Conservation (phyloP, 2,888 invertebrate species). For the Cryptocephalus primarius region DNA sequence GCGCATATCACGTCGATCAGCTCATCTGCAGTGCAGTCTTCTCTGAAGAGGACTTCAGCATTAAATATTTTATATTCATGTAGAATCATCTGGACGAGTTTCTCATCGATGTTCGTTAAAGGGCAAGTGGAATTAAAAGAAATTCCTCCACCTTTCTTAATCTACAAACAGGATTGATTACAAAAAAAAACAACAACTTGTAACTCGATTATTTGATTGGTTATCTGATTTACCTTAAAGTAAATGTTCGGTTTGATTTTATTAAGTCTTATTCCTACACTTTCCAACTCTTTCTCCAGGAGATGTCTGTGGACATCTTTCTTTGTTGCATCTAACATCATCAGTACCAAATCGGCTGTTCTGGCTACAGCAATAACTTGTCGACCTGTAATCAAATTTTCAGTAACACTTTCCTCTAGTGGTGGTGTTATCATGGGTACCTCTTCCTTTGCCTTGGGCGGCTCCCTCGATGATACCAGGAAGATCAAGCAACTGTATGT, state of each 20-base stretch:
- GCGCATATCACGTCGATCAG: conserved; percentile 96
- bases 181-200: too few species aligned
- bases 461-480: conserved; percentile 99
- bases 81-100: conserved; percentile 93
- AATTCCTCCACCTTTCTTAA: conserved; percentile 92
- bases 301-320: conserved; percentile 89
- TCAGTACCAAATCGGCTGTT: conserved; percentile 93
- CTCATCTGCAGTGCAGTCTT: conserved; percentile 92
- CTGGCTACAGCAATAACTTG: conserved; percentile 94
- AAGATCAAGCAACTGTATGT: conserved; percentile 94
- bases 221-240: conserved; percentile 63
- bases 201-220: too few species aligned
- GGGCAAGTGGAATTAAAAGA: conserved; percentile 95
- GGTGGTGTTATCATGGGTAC: conserved; percentile 14
- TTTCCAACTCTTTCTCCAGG: conserved; percentile 90
- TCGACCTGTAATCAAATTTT: conserved; percentile 20
- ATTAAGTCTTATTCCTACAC: conserved; percentile 94
- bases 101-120: conserved; percentile 87
- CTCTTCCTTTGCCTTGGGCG: conserved; percentile 54
- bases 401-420: conserved; percentile 25
- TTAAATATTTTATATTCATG: conserved; percentile 98
- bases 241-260: conserved; percentile 95
- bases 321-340: conserved; percentile 99
- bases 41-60: conserved; percentile 90
- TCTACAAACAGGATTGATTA: conserved; percentile 36